Evolutionary conservation across 2,797 vertebrate genomes (phyloP), one percentile per base, ranked within the genome.

Genomic region (Microchirus variegatus): DNA sequence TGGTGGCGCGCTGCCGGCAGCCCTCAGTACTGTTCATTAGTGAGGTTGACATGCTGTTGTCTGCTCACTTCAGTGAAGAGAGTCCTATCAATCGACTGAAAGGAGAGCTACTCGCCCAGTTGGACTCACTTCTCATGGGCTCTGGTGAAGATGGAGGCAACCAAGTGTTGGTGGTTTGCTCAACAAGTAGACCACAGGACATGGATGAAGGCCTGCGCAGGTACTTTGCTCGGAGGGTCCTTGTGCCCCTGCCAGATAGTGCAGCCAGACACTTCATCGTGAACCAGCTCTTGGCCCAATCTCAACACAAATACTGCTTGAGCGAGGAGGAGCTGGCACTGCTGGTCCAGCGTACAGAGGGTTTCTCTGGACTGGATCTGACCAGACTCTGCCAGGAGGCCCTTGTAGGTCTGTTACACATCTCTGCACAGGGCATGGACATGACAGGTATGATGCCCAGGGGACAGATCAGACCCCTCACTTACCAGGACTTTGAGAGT

Each of bases 261-360:
- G 89, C 94, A 60, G 96, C 96, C 44, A 94, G 97, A 80, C 97
- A 98, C 91, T 96, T 98, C 92, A 97, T 99, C 85, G 94, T 98
- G 92, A 95, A 94, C 93, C 97, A 97, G 91, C 94, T 99, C 92
- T 94, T 99, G 86, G 93, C 92, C 85, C 95, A 95, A 58, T 97
- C 96, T 87, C 97, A 98, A 94, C 96, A 99, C 95, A 98, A 96
- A 92, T 99, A 96, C 93, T 98, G 96, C 95, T 92, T 99, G 93
- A 97, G 92, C 70, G 97, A 99, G 90, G 97, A 99, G 93, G 97
- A 99, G 93, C 93, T 97, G 92, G 93, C 95, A 80, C 94, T 98
- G 94, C 94, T 98, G 82, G 97, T 96, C 89, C 97, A 97, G 94
- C 94, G 95, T 89, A 98, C 97, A 48, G 97, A 98, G 91, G 96